Base-by-base conservation (phyloP, 2,113 vertebrate species). In the Cheirogaleus medius region DNA sequence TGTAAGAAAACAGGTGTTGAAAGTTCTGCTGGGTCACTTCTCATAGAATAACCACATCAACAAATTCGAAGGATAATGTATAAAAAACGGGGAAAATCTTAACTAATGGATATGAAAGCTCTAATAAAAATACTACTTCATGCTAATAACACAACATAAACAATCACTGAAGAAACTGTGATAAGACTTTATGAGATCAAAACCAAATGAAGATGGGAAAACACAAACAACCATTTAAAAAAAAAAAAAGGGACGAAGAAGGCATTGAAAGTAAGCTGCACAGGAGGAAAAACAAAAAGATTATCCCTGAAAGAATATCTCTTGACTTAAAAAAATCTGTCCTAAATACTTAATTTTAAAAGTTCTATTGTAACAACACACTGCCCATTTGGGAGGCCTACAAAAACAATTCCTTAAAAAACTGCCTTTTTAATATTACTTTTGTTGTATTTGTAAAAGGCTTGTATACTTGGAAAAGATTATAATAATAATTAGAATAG, bases 401-500 rank as follows among this genome's bases (percentile, higher is more conserved):
- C 60, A 66, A 78, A 92, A 81, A 49, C 18, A 63, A 32, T 56
- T 60, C 27, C 85, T 90, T 69, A 29, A 92, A 92, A 68, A 93
- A 68, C 74, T 69, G 80, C 17, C 18, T 58, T 23, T 64, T 63
- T 85, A 91, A 29, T 32, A 82, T 56, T 78, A 58, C 27, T 77
- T 87, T 66, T 78, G 63, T 34, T 64, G 3, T 64, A n/a, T 74
- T 81, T 94, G 69, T 42, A 69, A 60, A 77, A 96, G 90, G 68
- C 27, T 52, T 77, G 32, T 58, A 56, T 23, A 69, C 23, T 81
- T 81, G 34, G 42, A 92, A 96, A 96, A 77, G 29, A 82, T 69
- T 60, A 78, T n/a, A 47, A 49, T 64, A 91, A 87, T 96, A 76
- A 95, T 90, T 69, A 95, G 80, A 96, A 83, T 91, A 89, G 95